Conservation (phyloP, 2,888 invertebrate genomes). For the Ophion costatus region DNA sequence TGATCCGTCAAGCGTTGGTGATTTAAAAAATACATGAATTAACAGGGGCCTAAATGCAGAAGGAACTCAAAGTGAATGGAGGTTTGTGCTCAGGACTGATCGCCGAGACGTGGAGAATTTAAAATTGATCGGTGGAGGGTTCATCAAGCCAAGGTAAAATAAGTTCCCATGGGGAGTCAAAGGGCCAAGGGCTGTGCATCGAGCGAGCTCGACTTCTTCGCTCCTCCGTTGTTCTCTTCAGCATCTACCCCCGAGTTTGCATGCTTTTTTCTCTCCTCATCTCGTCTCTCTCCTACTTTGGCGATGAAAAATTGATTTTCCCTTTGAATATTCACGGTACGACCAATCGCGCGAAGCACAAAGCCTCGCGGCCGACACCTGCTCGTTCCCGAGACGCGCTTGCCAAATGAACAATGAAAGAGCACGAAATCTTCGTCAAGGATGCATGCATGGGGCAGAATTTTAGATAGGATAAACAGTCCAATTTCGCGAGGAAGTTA, state of each 20-base stretch:
- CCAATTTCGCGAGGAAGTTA: not conserved
- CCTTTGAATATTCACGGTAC: slow-evolving; percentile 58
- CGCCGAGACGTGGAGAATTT: not conserved
- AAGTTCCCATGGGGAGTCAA: slow-evolving; percentile 34
- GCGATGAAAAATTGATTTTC: slow-evolving; percentile 65
- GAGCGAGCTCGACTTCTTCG: slow-evolving; percentile 6
- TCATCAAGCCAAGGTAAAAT: slow-evolving; percentile 47
- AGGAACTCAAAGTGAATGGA: slow-evolving; percentile 2
- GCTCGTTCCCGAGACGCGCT: slow-evolving; percentile 22
- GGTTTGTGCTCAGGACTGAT: not conserved
- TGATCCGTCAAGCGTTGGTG: not conserved
- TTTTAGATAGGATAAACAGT: slow-evolving; percentile 1
- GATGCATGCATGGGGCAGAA: slow-evolving; percentile 1
- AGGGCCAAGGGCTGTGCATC: slow-evolving; percentile 21
- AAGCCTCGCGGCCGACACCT: slow-evolving; percentile 49
- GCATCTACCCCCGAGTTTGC: slow-evolving; percentile 26
- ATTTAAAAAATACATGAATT: slow-evolving; percentile 7
- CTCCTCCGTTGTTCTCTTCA: slow-evolving; percentile 40
- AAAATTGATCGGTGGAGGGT: slow-evolving; percentile 29
- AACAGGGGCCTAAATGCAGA: not conserved
- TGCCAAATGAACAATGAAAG: slow-evolving; percentile 57
- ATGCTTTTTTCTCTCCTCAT: slow-evolving; percentile 2
- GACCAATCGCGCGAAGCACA: slow-evolving; percentile 52
- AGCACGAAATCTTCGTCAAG: slow-evolving; percentile 32
- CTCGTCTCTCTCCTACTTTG: slow-evolving; percentile 36